Conservation (phyloP, 2,797 vertebrate species). For the Varecia variegata region DNA sequence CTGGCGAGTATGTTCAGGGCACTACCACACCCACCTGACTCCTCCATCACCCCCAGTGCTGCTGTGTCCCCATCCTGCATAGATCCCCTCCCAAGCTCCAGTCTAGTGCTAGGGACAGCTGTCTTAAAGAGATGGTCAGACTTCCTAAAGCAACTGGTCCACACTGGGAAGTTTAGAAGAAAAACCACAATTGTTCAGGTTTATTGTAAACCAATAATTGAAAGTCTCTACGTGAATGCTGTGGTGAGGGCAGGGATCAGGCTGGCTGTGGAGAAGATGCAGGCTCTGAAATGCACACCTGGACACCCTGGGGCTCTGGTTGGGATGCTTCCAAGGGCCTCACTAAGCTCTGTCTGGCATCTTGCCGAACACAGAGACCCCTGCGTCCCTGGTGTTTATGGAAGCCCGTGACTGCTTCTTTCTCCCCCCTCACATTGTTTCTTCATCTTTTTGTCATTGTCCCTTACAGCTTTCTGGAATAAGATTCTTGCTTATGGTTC, state of each 20-base stretch:
- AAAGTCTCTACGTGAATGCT: background rate
- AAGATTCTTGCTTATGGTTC: background rate
- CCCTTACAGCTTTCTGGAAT: background rate
- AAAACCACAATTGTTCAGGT: background rate
- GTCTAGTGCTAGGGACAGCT: background rate
- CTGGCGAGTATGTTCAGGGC: too few species aligned
- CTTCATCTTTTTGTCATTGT: background rate
- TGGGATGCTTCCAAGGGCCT: background rate
- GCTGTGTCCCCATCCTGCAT: background rate
- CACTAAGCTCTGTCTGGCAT: background rate
- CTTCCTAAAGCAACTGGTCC: background rate
- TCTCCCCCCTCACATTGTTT: background rate
- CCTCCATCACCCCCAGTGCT: background rate
- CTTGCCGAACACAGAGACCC: background rate
- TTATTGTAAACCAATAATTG: background rate
- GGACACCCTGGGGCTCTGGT: rapidly evolving
- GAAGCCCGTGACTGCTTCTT: background rate
- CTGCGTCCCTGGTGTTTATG: background rate
- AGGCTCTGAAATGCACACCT: rapidly evolving
- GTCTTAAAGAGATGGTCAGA: background rate
- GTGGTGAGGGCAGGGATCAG: background rate
- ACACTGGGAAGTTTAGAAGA: background rate
- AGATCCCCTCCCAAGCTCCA: background rate
- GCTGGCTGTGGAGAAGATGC: background rate
- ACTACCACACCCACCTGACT: background rate